phyloP scores from a whole-genome alignment of 2,888 invertebrate species.

The Agapetus fuscipes region DNA sequence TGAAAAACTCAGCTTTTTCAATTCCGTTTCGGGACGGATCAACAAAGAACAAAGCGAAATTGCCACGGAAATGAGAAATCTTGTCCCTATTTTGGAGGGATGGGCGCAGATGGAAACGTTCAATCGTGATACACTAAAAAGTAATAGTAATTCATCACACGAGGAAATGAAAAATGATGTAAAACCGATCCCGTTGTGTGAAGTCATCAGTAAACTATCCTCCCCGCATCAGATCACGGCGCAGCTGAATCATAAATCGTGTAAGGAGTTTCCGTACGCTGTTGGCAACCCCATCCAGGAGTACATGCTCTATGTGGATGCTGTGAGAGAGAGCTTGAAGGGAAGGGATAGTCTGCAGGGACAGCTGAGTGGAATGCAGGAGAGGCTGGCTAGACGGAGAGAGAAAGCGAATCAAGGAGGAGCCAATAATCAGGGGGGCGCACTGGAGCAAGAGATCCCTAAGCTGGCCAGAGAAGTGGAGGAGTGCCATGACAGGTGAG shows the following conservation, averaged over 20 bases:
- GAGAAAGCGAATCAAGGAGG: constrained; percentile 2
- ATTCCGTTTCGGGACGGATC: constrained; percentile 54
- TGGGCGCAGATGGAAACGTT: constrained; percentile 17
- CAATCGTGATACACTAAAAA: constrained; percentile 14
- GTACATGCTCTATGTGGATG: constrained; percentile 56
- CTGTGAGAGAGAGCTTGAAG: constrained; percentile 53
- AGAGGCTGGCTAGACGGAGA: constrained; percentile 51
- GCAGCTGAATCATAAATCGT: constrained; percentile 39
- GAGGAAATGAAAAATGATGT: not conserved
- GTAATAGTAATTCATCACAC: not conserved
- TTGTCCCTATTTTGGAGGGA: constrained; percentile 13
- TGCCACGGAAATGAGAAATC: constrained; percentile 45
- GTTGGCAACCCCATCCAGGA: constrained; percentile 44
- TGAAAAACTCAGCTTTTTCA: constrained; percentile 52
- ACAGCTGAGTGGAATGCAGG: constrained; percentile 52
- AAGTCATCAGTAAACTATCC: constrained; percentile 36
- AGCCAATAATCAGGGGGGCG: constrained; percentile 2
- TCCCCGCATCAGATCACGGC: constrained; percentile 40
- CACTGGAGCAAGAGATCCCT: constrained; percentile 22
- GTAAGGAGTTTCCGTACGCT: constrained; percentile 31
- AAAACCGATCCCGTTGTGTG: constrained; percentile 30
- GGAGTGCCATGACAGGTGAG: constrained; percentile 44
- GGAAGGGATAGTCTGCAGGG: constrained; percentile 55
- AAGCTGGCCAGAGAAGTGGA: constrained; percentile 37
- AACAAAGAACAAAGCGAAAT: constrained; percentile 50